These are phyloP conservation scores for Drosophila kepulauana DNA, from an alignment of 1,140 invertebrate genomes.

Conservation along the genomic window DNA sequence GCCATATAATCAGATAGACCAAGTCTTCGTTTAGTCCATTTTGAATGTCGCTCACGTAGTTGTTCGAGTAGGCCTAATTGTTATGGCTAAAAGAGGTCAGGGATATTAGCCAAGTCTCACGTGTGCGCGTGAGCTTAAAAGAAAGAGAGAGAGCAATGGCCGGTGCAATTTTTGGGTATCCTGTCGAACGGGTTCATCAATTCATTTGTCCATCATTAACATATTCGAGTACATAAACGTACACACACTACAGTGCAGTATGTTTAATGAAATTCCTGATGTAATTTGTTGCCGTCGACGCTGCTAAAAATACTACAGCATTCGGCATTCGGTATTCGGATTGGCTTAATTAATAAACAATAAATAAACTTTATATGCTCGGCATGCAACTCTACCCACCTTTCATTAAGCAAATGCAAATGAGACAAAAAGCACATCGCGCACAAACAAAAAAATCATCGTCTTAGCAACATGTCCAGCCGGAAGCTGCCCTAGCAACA, in stretches of 20 bases:
- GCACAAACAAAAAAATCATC: neutral
- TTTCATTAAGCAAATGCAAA: slow-evolving; percentile 37
- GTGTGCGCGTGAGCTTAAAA: slow-evolving; percentile 7
- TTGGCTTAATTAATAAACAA: slow-evolving; percentile 40
- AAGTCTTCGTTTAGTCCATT: slow-evolving; percentile 47
- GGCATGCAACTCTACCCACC: slow-evolving; percentile 7
- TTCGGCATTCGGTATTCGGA: neutral
- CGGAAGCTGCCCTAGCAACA: slow-evolving; percentile 59
- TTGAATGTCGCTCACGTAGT: slow-evolving; percentile 76
- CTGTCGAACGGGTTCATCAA: slow-evolving; percentile 27
- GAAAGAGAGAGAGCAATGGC: slow-evolving; percentile 34
- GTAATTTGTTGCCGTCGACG: slow-evolving; percentile 15
- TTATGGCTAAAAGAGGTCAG: slow-evolving; percentile 62
- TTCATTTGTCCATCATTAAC: slow-evolving; percentile 22
- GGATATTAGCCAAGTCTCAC: slow-evolving; percentile 40
- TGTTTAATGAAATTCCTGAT: slow-evolving; percentile 15
- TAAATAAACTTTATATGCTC: slow-evolving; percentile 18
- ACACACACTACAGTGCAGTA: slow-evolving; percentile 2
- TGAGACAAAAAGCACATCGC: slow-evolving; percentile 2
- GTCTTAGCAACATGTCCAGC: slow-evolving; percentile 40
- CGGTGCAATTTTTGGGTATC: slow-evolving; percentile 7
- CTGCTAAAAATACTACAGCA: slow-evolving; percentile 13
- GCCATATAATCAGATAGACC: neutral
- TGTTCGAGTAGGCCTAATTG: slow-evolving; percentile 42
- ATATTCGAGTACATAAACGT: slow-evolving; percentile 33